Evolutionary conservation across 1,140 invertebrate genomes (phyloP).

Genomic region (Acyrthosiphon pisum): DNA sequence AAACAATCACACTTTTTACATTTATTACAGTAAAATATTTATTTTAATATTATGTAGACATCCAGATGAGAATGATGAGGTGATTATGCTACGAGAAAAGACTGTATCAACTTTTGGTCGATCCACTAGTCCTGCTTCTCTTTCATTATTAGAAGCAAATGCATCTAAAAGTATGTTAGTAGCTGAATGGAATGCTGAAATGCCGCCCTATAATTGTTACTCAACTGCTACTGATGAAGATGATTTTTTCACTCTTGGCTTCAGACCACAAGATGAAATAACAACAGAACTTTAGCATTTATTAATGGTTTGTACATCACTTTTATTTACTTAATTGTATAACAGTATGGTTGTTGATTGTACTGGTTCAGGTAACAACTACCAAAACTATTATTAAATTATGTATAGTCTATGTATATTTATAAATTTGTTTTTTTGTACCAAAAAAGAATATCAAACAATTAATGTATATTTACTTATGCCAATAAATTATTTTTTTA

Average conservation of each 20-base stretch:
- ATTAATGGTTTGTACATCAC: conserved; percentile 55
- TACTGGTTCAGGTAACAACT: background rate
- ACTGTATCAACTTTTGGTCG: conserved; percentile 51
- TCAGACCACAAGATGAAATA: conserved; percentile 79
- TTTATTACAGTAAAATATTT: conserved; percentile 6
- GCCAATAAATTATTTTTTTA: conserved; percentile 37
- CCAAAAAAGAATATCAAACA: conserved; percentile 47
- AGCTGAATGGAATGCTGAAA: conserved; percentile 70
- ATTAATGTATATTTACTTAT: conserved; percentile 21
- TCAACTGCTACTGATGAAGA: conserved; percentile 65
- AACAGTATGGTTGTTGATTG: conserved; percentile 12
- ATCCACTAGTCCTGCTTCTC: conserved; percentile 54
- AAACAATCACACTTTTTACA: background rate
- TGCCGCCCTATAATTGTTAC: conserved; percentile 66
- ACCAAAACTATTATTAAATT: conserved; percentile 34
- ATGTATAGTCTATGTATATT: conserved; percentile 15
- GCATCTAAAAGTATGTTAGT: conserved; percentile 60
- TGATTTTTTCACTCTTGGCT: conserved; percentile 76
- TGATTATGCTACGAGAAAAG: conserved; percentile 51
- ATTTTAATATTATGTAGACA: conserved; percentile 19
- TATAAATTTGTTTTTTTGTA: conserved; percentile 44
- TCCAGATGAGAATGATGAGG: conserved; percentile 51
- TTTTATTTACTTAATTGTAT: conserved; percentile 17
- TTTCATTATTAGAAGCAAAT: conserved; percentile 45
- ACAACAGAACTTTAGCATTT: conserved; percentile 74